Base-by-base conservation (phyloP, 2,797 vertebrate genomes). In the Muraenolepis orangiensis region DNA sequence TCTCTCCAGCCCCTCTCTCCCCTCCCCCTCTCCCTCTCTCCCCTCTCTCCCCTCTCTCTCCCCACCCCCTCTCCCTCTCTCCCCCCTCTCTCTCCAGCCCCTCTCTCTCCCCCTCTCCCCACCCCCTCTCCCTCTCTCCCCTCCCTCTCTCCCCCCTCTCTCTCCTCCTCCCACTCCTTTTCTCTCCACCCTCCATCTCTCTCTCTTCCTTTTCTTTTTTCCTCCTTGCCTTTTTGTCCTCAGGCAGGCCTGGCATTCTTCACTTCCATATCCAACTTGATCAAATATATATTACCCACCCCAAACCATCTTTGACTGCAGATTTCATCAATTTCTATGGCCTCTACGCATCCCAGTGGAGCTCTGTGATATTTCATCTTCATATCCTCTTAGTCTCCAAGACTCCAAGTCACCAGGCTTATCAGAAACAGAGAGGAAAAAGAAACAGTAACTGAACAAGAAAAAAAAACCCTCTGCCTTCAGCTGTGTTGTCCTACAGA, bases 321-420 rank as follows among this genome's bases (percentile, higher is more conserved):
- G 71, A 79, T 84, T 79, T 78, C 72, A 84, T 83, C 77, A 77
- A 74, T 83, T 80, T 74, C 12, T 18, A 18, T 20, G 30, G 69
- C 26, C 76, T 74, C 78, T 76, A 71, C 26, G 71, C 61, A 74
- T 68, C 77, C 83, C 79, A 76, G 76, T 16, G 77, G 81, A 82
- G 36, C 3, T 0, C 32, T 1, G 1, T 68, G 38, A 85, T 81
- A 85, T 79, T 79, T 85, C 70, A 75, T 79, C 72, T 79, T 75
- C 69, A 76, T 74, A 84, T 84, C 71, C 61, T 80, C 28, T 76
- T 75, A 2, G 1, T 80, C 29, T 82, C 30, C 28, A 14, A 57
- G 75, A n/a, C 51, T 57, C 38, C 72, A 83, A 81, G 70, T 69
- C 28, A 74, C 73, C 73, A 16, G 76, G 18, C 57, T 81, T 69